Base-by-base conservation (phyloP, 2,888 invertebrate species). In the Lasioglossum zephyrum region DNA sequence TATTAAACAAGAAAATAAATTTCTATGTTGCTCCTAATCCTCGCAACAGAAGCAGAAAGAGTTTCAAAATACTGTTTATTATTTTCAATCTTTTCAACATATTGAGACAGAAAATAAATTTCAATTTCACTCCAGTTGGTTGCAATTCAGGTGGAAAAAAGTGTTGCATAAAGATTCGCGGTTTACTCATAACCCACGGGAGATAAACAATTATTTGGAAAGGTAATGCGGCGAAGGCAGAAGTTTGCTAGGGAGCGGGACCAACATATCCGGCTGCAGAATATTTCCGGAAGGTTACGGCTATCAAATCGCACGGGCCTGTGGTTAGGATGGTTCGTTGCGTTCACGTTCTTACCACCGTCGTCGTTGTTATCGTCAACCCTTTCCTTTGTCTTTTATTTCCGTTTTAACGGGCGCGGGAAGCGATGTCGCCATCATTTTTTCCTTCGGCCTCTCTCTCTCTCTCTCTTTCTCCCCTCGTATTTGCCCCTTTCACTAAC, bases 231-330 rank as follows among this genome's bases (percentile, higher is more conserved):
- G 41, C 18, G 31, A 44, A 60, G 31, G 5, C 72, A 73, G 78
- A 49, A 13, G 13, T 78, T 75, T 79, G 85, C 78, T 78, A 86
- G 92, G 91, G 93, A 93, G 91, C 91, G 90, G 89, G 89, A 86
- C 90, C 88, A 89, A 92, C 93, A 91, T 94, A 53, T 53, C 94
- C 94, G 93, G 91, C 92, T 93, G 91, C 93, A 94, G 94, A 93
- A 93, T 92, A 94, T 92, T 94, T 94, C 94, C 94, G 93, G 92
- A 84, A 86, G 88, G 92, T 92, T 88, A 91, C 89, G 87, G 92
- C 92, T 92, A 93, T 93, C 93, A 91, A 93, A 92, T 92, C 92
- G 92, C 92, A 90, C 92, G 92, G 92, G 88, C 87, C 85, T 89
- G 91, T 86, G 92, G 90, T 93, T 93, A 92, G 87, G 86, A 86